These are phyloP conservation scores for Acanthurus leucopareius DNA, from an alignment of 2,797 vertebrate genomes.

Conservation along the genomic window DNA sequence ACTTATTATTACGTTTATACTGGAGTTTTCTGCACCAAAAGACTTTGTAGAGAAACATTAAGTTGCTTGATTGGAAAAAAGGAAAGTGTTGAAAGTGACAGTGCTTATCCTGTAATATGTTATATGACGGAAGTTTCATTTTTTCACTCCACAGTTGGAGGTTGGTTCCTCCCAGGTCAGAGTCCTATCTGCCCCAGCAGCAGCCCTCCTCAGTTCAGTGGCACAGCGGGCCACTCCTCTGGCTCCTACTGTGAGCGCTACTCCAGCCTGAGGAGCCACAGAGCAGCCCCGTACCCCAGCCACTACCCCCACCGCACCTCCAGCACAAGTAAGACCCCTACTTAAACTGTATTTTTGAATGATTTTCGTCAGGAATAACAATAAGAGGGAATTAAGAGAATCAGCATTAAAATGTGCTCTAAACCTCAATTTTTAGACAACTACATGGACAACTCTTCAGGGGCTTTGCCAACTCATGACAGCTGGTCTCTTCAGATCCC, in stretches of 20 bases:
- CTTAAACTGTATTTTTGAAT: too few species aligned
- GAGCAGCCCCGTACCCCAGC: constrained; percentile 85
- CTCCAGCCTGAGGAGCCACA: constrained; percentile 84
- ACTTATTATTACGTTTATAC: neutral
- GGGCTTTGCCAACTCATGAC: constrained; percentile 82
- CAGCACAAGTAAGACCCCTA: constrained; percentile 79
- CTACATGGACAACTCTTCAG: constrained; percentile 87
- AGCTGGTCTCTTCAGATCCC: constrained; percentile 89
- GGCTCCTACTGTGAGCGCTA: constrained; percentile 88
- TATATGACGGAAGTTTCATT: fast-evolving
- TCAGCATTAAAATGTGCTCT: neutral
- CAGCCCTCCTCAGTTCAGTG: constrained; percentile 87
- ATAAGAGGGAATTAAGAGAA: neutral
- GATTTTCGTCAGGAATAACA: neutral
- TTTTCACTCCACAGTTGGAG: constrained; percentile 78
- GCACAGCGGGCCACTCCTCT: constrained; percentile 81
- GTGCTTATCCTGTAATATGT: neutral
- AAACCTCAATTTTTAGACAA: constrained; percentile 69
- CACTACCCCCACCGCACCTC: constrained; percentile 86
- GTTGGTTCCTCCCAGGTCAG: constrained; percentile 88
- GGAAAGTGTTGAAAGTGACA: too few species aligned
- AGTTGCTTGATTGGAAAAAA: neutral
- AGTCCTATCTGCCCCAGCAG: constrained; percentile 86
- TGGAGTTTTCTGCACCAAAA: neutral
- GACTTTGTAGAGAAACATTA: neutral